Conservation (phyloP, 2,888 invertebrate genomes). For the Cerastis rubricosa region DNA sequence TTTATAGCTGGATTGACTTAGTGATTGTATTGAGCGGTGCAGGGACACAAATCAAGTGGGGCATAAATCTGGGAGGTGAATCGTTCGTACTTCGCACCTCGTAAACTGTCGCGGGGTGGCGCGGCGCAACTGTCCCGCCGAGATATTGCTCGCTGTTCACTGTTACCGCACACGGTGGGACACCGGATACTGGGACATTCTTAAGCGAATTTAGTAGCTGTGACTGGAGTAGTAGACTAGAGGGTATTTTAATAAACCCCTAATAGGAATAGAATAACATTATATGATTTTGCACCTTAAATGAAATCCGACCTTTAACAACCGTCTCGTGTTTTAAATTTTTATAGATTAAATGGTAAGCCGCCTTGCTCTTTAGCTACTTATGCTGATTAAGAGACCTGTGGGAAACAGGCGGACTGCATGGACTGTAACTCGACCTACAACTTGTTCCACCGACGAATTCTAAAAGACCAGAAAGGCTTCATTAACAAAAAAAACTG, state of each 20-base stretch:
- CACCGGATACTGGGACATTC: conserved; percentile 2
- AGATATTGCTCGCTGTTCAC: conserved; percentile 26
- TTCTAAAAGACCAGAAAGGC: background rate
- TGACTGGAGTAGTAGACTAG: background rate
- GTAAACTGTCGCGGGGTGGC: conserved; percentile 48
- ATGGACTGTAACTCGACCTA: background rate
- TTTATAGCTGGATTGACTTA: conserved; percentile 55
- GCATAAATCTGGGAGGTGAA: conserved; percentile 58
- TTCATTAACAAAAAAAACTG: background rate
- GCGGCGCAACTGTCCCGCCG: conserved; percentile 36
- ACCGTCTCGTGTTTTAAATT: background rate
- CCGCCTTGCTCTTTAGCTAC: background rate
- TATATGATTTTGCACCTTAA: background rate
- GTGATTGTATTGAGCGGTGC: conserved; percentile 59
- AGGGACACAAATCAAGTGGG: conserved; percentile 55
- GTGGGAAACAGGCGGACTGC: background rate
- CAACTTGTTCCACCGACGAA: background rate
- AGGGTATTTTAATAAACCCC: background rate
- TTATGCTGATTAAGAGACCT: background rate
- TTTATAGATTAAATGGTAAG: background rate
- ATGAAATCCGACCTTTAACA: background rate
- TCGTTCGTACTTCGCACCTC: conserved; percentile 53
- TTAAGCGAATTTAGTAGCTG: background rate
- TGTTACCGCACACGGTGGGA: background rate
- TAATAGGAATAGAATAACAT: background rate